phyloP scores from a whole-genome alignment of 2,113 vertebrate species.

The Trichechus manatus region DNA sequence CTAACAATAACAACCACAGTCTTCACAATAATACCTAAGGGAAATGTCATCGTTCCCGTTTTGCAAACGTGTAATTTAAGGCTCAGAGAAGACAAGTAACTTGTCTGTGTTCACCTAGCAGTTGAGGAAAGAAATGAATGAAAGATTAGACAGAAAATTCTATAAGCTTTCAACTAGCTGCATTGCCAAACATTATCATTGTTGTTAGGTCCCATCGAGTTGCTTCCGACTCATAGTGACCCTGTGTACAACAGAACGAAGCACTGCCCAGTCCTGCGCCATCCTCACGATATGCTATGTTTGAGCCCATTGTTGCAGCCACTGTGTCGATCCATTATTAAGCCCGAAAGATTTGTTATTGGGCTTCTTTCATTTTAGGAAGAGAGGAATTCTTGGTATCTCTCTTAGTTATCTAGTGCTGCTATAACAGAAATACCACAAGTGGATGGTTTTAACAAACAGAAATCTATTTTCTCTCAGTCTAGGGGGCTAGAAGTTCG shows the following conservation, averaged over 20 bases:
- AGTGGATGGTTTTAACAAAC: too few relatives aligned
- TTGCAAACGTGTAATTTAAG: neutral
- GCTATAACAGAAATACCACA: too few relatives aligned
- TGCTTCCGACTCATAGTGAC: too few relatives aligned
- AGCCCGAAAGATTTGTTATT: neutral
- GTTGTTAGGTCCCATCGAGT: too few relatives aligned
- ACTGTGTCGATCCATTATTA: neutral
- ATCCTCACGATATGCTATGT: too few relatives aligned
- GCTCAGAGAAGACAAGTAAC: neutral
- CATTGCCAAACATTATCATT: neutral
- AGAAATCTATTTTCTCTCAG: too few relatives aligned
- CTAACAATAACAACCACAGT: neutral
- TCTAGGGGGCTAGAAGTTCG: too few relatives aligned
- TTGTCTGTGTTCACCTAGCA: neutral
- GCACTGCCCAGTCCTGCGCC: too few relatives aligned
- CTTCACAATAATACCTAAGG: neutral
- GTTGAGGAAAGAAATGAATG: neutral
- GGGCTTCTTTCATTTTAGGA: neutral
- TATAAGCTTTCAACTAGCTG: neutral
- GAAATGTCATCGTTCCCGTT: neutral
- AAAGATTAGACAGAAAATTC: neutral
- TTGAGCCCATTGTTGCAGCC: too few relatives aligned
- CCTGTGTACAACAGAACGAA: too few relatives aligned
- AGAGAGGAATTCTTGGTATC: neutral
- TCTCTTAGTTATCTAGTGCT: too few relatives aligned